Evolutionary conservation across 2,113 vertebrate species (phyloP).

Genomic region (Chaetodon auriga): DNA sequence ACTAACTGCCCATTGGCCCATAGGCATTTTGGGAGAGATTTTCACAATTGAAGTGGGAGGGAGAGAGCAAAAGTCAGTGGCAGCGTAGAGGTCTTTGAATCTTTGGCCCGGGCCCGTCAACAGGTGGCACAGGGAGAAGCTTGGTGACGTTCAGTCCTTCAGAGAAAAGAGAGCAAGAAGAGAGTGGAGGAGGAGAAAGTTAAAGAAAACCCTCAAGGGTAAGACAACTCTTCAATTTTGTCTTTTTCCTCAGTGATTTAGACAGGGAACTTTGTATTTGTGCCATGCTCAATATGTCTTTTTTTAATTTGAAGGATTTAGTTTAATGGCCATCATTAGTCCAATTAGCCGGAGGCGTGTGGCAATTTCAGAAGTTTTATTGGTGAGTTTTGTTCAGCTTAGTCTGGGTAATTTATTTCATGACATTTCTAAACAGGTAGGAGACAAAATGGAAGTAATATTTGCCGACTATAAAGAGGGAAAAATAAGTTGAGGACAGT

Average conservation of each 20-base stretch:
- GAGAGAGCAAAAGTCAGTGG: constrained; percentile 62
- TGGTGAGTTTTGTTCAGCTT: background rate
- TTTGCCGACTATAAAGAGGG: background rate
- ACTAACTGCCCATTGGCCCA: constrained; percentile 81
- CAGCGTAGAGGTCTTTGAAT: constrained; percentile 64
- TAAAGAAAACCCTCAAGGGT: constrained; percentile 65
- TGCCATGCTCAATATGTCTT: background rate
- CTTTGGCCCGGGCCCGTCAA: constrained; percentile 65
- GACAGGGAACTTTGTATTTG: background rate
- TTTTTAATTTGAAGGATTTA: background rate
- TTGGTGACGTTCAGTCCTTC: constrained; percentile 29
- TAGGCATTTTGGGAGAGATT: constrained; percentile 67
- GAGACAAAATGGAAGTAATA: background rate
- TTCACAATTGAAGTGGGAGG: constrained; percentile 72
- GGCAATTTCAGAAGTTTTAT: background rate
- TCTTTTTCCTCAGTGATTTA: background rate
- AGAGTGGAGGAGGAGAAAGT: constrained; percentile 36
- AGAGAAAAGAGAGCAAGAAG: constrained; percentile 43
- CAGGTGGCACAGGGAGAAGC: constrained; percentile 78
- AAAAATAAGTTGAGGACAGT: background rate
- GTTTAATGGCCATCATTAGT: background rate
- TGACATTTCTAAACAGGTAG: background rate
- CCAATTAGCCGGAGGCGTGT: background rate
- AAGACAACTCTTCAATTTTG: constrained; percentile 56
- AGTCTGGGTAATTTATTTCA: background rate